Percentiles rank a stretch among this genome's conserved stretches.
phyloP scores from a whole-genome alignment of 2,797 vertebrate genomes.

The Leptoclinus maculatus region DNA sequence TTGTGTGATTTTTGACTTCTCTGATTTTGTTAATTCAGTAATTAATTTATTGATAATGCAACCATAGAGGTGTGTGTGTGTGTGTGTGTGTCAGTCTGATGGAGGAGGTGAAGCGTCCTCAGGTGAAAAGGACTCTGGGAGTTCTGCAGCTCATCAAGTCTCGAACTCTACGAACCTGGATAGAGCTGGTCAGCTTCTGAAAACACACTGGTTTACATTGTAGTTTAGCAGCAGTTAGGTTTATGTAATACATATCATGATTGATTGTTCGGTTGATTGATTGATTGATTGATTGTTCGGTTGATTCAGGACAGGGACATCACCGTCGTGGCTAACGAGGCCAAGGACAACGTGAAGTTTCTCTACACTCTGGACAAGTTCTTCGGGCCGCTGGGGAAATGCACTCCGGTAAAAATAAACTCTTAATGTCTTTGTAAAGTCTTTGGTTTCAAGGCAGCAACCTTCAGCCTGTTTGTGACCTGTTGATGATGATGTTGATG shows the following conservation, averaged over 20 bases:
- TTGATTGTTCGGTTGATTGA: neutral
- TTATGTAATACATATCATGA: neutral
- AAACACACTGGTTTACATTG: rapidly evolving
- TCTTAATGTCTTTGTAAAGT: neutral
- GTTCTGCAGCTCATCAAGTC: constrained; percentile 88
- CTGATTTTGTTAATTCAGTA: too few species aligned
- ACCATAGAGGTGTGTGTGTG: neutral
- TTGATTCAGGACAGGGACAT: constrained; percentile 80
- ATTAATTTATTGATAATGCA: too few species aligned
- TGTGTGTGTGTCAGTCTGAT: constrained; percentile 79
- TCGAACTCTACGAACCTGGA: constrained; percentile 83
- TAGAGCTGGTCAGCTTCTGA: constrained; percentile 82
- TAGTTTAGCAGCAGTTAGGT: neutral
- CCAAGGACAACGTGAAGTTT: constrained; percentile 89
- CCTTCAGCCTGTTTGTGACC: neutral
- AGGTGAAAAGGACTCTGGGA: constrained; percentile 86
- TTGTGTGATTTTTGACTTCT: too few species aligned
- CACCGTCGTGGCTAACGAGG: constrained; percentile 87
- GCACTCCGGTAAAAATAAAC: constrained; percentile 81
- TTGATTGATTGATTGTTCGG: neutral
- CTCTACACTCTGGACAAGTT: constrained; percentile 85
- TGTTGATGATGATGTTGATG: too few species aligned
- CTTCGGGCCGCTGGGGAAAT: constrained; percentile 82
- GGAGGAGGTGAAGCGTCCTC: constrained; percentile 86
- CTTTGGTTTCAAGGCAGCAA: neutral